Conservation (phyloP, 2,113 vertebrate genomes). For the Pelmatolapia mariae region DNA sequence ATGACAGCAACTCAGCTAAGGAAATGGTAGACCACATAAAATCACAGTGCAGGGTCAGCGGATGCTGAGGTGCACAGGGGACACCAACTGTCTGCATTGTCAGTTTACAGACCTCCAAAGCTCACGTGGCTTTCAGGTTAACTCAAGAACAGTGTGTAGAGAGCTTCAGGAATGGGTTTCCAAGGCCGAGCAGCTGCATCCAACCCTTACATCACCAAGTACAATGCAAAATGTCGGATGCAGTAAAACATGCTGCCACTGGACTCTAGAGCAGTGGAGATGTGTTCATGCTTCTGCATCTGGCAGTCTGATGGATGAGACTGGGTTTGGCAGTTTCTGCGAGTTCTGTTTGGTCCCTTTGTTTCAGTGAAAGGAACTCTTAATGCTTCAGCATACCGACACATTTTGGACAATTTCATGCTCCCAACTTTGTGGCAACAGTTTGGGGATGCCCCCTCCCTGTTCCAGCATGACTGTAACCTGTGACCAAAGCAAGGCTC, state of each 20-base stretch:
- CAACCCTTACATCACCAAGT: neutral
- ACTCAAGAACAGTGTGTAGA: neutral
- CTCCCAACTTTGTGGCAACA: no score
- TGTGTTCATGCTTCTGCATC: neutral
- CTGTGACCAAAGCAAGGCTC: no score
- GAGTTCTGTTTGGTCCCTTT: neutral
- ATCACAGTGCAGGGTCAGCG: neutral
- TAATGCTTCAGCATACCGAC: no score
- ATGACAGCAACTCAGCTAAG: neutral
- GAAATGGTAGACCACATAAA: neutral
- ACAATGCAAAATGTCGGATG: neutral
- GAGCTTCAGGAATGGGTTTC: neutral
- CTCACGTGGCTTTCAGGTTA: neutral
- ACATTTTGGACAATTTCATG: no score
- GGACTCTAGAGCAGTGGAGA: neutral
- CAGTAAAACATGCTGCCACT: neutral
- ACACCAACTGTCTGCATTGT: neutral
- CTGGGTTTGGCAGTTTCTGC: neutral
- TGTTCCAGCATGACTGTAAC: no score
- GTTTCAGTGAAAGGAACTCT: neutral
- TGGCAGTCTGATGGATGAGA: neutral
- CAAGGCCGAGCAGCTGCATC: neutral
- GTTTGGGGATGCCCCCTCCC: no score
- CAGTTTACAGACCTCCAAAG: neutral
- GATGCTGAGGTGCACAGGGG: neutral